phyloP scores from a whole-genome alignment of 2,113 vertebrate genomes.

The Pedionomus torquatus region DNA sequence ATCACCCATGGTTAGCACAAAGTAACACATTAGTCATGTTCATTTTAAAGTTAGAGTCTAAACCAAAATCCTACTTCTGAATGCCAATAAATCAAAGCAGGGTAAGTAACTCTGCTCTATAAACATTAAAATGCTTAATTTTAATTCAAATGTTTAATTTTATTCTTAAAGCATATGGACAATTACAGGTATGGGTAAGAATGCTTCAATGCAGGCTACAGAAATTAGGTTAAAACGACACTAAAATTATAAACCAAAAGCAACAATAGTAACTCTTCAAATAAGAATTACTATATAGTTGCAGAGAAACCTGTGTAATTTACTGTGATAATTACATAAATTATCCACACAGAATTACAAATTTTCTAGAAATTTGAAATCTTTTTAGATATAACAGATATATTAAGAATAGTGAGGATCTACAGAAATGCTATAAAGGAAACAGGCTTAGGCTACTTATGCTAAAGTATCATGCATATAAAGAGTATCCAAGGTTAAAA shows the following conservation, averaged over 20 bases:
- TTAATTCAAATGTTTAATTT: slow-evolving; percentile 19
- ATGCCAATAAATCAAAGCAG: background rate
- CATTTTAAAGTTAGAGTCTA: slow-evolving; percentile 17
- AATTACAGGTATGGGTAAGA: background rate
- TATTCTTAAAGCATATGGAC: background rate
- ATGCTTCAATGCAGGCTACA: background rate
- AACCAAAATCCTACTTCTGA: slow-evolving; percentile 7
- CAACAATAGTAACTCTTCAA: slow-evolving; percentile 28
- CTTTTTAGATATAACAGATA: background rate
- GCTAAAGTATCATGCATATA: background rate
- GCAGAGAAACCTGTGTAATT: background rate
- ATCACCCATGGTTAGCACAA: slow-evolving; percentile 66
- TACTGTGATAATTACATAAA: slow-evolving; percentile 7
- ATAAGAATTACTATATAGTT: slow-evolving; percentile 7
- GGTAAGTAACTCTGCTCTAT: slow-evolving; percentile 12
- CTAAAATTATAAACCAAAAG: background rate
- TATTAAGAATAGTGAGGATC: background rate
- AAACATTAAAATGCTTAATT: background rate
- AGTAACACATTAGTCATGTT: slow-evolving; percentile 41
- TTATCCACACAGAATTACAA: background rate
- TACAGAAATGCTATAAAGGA: background rate
- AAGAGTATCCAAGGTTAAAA: slow-evolving; percentile 44
- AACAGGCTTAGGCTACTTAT: background rate
- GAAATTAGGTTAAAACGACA: background rate
- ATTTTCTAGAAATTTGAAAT: background rate